Conservation (phyloP, 2,888 invertebrate species). For the Mythimna vitellina region DNA sequence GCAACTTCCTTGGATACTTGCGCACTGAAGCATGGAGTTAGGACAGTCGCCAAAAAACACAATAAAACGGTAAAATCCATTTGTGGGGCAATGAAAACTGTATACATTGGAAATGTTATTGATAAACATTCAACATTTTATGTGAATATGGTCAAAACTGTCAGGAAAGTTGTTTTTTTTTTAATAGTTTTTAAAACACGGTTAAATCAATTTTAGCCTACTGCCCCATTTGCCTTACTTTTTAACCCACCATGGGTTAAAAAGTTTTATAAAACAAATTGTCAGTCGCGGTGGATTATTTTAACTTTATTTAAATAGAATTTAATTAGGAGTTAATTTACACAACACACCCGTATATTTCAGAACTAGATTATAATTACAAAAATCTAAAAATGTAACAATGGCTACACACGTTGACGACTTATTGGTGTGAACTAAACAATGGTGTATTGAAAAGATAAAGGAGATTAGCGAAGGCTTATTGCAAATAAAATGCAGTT, state of each 20-base stretch:
- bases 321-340: slow-evolving; percentile 33
- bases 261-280: neutral
- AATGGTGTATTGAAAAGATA: slow-evolving; percentile 80
- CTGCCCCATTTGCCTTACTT: neutral
- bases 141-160: slow-evolving; percentile 5
- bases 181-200: slow-evolving; percentile 2
- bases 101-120: slow-evolving; percentile 37
- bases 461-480: slow-evolving; percentile 47
- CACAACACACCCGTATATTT: slow-evolving; percentile 44
- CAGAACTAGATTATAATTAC: slow-evolving; percentile 49
- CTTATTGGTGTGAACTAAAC: slow-evolving; percentile 68
- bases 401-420: slow-evolving; percentile 63
- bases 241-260: neutral
- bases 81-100: slow-evolving; percentile 29
- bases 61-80: slow-evolving; percentile 45
- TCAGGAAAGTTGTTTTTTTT: slow-evolving; percentile 5
- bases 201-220: slow-evolving; percentile 14
- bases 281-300: neutral
- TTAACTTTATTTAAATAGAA: slow-evolving; percentile 11
- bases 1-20: slow-evolving; percentile 18
- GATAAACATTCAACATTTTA: slow-evolving; percentile 45
- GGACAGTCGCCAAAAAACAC: slow-evolving; percentile 34
- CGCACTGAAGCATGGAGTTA: slow-evolving; percentile 20
- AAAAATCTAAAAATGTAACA: slow-evolving; percentile 64
- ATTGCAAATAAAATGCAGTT: slow-evolving; percentile 37